Evolutionary conservation across 2,797 vertebrate species (phyloP).

Genomic region (Mus minutoides): DNA sequence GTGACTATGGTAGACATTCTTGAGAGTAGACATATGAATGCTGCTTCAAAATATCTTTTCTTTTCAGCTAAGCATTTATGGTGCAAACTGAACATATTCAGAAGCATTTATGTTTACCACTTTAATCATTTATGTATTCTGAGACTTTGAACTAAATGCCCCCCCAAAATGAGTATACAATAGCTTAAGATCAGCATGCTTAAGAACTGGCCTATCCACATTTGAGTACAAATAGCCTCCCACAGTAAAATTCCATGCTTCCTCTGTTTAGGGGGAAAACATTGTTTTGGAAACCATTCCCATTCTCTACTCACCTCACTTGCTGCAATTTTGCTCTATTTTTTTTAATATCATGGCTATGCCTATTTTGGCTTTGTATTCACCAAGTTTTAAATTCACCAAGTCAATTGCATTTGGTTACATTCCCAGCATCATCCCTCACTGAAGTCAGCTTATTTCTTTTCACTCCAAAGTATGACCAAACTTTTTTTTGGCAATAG

Average conservation of each 20-base stretch:
- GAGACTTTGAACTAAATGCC: neutral
- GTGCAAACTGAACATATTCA: neutral
- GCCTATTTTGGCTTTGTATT: neutral
- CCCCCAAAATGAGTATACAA: neutral
- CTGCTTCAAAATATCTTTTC: neutral
- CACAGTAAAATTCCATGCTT: neutral
- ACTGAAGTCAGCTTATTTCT: neutral
- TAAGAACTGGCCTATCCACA: neutral
- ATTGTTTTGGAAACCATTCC: neutral
- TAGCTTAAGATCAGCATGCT: neutral
- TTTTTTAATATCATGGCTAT: neutral
- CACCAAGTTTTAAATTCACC: neutral
- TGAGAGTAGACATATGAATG: neutral
- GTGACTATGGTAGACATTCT: neutral
- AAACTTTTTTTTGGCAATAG: neutral
- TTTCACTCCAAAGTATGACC: neutral
- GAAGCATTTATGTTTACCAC: neutral
- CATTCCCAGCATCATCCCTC: neutral
- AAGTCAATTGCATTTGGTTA: neutral
- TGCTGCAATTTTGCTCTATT: neutral
- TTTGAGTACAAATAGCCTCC: neutral
- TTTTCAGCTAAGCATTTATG: neutral
- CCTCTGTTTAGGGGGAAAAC: neutral
- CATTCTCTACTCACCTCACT: neutral
- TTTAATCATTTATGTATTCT: neutral